phyloP scores from a whole-genome alignment of 2,797 vertebrate genomes.

The Halcyon smyrnensis region DNA sequence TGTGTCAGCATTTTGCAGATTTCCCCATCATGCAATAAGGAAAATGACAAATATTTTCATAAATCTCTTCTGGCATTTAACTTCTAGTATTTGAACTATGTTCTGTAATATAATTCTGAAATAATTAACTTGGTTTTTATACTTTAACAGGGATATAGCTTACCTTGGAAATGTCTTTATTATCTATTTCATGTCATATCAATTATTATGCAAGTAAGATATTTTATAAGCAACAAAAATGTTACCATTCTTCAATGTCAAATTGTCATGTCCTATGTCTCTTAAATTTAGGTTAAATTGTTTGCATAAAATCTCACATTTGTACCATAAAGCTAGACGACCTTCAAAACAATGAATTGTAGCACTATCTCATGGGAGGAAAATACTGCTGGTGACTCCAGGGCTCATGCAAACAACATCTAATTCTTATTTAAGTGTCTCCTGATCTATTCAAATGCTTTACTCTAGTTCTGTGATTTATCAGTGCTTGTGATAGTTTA shows the following conservation, averaged over 20 bases:
- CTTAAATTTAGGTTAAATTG: background rate
- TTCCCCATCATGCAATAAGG: background rate
- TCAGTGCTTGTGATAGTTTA: background rate
- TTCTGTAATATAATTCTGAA: background rate
- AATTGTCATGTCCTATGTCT: background rate
- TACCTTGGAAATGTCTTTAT: background rate
- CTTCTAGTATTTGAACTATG: background rate
- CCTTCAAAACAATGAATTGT: background rate
- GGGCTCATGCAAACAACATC: background rate
- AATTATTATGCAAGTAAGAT: background rate
- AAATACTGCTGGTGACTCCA: slow-evolving; percentile 16
- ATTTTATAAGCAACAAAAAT: background rate
- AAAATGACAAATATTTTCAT: background rate
- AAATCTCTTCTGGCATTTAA: background rate
- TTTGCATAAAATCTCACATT: background rate
- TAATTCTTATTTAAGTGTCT: background rate
- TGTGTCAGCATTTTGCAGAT: background rate
- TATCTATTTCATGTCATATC: background rate
- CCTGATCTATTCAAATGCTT: slow-evolving; percentile 1
- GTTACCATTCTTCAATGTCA: background rate
- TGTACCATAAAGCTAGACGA: background rate
- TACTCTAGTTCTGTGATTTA: background rate
- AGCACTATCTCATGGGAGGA: background rate
- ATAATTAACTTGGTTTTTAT: background rate
- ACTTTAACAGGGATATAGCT: background rate